phyloP scores from a whole-genome alignment of 2,888 invertebrate species.

The Dendrolimus houi region DNA sequence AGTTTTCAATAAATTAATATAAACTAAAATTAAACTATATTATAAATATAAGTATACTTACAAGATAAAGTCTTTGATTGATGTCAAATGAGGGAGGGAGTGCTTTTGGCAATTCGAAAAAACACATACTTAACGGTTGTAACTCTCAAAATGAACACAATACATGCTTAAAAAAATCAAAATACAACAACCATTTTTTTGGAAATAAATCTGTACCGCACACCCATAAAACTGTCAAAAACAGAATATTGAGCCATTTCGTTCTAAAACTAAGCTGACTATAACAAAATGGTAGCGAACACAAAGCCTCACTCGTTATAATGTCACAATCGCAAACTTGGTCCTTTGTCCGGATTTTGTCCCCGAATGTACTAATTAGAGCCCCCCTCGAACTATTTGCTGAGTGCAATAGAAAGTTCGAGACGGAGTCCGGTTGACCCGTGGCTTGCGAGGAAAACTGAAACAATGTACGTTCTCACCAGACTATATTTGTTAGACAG shows the following conservation, averaged over 20 bases:
- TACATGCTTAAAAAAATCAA: too few species aligned
- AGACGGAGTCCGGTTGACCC: slow-evolving; percentile 36
- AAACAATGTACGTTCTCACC: not conserved
- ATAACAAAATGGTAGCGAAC: not conserved
- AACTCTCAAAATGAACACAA: too few species aligned
- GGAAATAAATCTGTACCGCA: too few species aligned
- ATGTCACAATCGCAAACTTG: slow-evolving; percentile 52
- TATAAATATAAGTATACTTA: too few species aligned
- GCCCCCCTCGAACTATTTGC: slow-evolving; percentile 40
- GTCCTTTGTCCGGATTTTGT: slow-evolving; percentile 40
- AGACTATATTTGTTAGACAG: not conserved
- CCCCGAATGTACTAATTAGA: slow-evolving; percentile 65
- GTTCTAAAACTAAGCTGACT: not conserved
- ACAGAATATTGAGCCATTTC: not conserved
- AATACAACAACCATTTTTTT: too few species aligned
- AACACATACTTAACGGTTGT: too few species aligned
- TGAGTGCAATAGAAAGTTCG: slow-evolving; percentile 55
- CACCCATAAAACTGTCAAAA: too few species aligned
- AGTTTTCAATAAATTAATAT: too few species aligned
- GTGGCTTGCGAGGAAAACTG: slow-evolving; percentile 15
- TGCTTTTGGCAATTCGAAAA: too few species aligned
- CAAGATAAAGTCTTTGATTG: too few species aligned
- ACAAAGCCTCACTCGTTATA: slow-evolving; percentile 37
- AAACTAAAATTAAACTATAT: too few species aligned
- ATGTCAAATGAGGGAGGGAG: too few species aligned